A percentile compares a stretch with the other conserved stretches of the same genome.
These are phyloP conservation scores for Watersipora subatra DNA, from an alignment of 1,140 invertebrate species.

Conservation along the genomic window DNA sequence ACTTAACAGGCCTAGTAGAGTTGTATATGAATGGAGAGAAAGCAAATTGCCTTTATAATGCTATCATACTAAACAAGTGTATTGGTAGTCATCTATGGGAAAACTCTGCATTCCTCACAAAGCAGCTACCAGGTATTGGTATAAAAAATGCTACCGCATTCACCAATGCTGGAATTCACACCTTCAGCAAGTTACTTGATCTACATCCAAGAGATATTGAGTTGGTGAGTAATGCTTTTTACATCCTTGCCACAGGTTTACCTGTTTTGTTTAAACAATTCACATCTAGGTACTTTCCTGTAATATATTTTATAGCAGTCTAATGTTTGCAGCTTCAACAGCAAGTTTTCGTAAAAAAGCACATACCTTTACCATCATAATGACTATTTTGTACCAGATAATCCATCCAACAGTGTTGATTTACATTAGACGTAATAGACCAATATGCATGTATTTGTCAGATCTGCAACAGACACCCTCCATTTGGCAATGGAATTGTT, in stretches of 20 bases:
- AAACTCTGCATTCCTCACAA: constrained; percentile 54
- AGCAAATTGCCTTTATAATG: constrained; percentile 43
- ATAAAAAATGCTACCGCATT: neutral
- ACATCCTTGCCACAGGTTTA: neutral
- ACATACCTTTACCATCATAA: too few relatives aligned
- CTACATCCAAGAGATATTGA: constrained; percentile 60
- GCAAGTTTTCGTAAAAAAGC: too few relatives aligned
- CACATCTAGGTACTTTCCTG: too few relatives aligned
- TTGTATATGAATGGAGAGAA: constrained; percentile 26
- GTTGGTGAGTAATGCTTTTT: constrained; percentile 44
- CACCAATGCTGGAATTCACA: constrained; percentile 49
- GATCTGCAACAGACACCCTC: constrained; percentile 44
- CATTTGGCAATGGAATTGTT: constrained; percentile 42
- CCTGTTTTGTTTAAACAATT: neutral
- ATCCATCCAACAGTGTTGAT: too few relatives aligned
- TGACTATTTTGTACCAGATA: too few relatives aligned
- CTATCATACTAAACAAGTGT: constrained; percentile 52
- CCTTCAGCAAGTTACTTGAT: constrained; percentile 51
- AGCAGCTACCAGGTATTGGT: constrained; percentile 59
- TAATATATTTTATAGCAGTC: too few relatives aligned
- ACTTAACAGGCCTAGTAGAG: constrained; percentile 41
- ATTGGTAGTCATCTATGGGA: constrained; percentile 57
- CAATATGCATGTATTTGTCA: constrained; percentile 16
- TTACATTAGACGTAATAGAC: too few relatives aligned
- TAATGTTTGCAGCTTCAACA: too few relatives aligned